A percentile compares a stretch with the other conserved stretches of the same genome.
These are phyloP conservation scores for Taenioides sp. DNA, from an alignment of 2,797 vertebrate genomes.

Conservation along the genomic window DNA sequence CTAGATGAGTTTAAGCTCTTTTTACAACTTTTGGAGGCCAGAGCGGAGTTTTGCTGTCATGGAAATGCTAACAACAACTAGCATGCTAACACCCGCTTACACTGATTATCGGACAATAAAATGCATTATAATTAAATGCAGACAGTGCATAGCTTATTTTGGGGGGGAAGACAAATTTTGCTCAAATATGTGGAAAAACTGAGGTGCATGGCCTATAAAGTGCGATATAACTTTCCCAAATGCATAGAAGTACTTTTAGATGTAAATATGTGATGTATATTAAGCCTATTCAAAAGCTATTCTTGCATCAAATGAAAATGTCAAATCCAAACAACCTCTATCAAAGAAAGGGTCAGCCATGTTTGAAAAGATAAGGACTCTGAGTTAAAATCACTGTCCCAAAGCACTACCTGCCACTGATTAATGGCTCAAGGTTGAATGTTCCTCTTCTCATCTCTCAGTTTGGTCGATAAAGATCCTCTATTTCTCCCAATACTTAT, in stretches of 20 bases:
- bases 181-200: no score
- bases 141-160: no score
- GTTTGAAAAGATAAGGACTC: constrained; percentile 13
- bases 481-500: constrained; percentile 65
- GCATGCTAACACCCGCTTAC: no score
- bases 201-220: not conserved
- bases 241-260: not conserved
- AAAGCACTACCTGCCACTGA: constrained; percentile 30
- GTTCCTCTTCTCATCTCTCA: constrained; percentile 30
- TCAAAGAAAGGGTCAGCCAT: not conserved
- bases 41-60: no score
- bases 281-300: no score
- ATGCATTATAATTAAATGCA: no score
- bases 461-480: constrained; percentile 64
- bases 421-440: constrained; percentile 54
- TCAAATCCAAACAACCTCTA: constrained; percentile 1
- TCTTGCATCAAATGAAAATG: not conserved
- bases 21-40: no score
- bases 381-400: constrained; percentile 14
- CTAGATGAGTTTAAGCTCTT: no score
- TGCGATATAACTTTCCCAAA: not conserved
- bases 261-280: not conserved
- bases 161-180: no score
- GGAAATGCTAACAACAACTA: no score
- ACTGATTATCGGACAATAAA: no score